A percentile compares a stretch with the other conserved stretches of the same genome.
These are phyloP conservation scores for Polylopha cassiicola DNA, from an alignment of 2,888 invertebrate species.

Conservation along the genomic window DNA sequence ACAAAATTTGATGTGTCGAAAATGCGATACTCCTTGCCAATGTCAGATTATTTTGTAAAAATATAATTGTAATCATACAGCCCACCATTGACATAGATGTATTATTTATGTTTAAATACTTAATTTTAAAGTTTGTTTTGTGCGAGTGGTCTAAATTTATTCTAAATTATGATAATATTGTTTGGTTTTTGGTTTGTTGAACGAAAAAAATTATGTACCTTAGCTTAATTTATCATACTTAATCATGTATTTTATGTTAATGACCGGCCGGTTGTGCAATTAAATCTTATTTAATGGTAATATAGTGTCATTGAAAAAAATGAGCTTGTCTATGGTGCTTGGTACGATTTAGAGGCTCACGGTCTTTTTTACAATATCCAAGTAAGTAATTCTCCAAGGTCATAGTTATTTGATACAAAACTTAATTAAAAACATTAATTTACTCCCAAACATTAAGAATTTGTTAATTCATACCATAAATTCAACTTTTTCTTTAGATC, in stretches of 20 bases:
- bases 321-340: slow-evolving; percentile 46
- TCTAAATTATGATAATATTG: slow-evolving; percentile 23
- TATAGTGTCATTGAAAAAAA: slow-evolving; percentile 27
- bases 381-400: too few species aligned
- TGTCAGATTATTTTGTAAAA: slow-evolving; percentile 12
- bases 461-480: too few species aligned
- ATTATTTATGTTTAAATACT: slow-evolving; percentile 23
- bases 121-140: slow-evolving; percentile 17
- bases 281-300: slow-evolving; percentile 36
- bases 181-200: slow-evolving; percentile 20
- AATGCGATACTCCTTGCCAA: too few species aligned
- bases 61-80: slow-evolving; percentile 18
- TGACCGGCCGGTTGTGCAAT: slow-evolving; percentile 75
- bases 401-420: too few species aligned
- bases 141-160: not conserved
- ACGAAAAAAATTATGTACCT: slow-evolving; percentile 4
- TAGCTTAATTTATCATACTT: slow-evolving; percentile 13
- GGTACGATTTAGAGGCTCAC: slow-evolving; percentile 54
- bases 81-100: slow-evolving; percentile 25
- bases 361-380: too few species aligned
- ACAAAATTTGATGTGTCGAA: too few species aligned
- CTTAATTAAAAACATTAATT: too few species aligned
- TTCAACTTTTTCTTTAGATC: too few species aligned
- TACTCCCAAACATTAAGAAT: too few species aligned
- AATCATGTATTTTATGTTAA: slow-evolving; percentile 26